Percentiles rank a stretch among this genome's conserved stretches.
phyloP scores from a whole-genome alignment of 2,888 invertebrate species.

The Agrypnus murinus region DNA sequence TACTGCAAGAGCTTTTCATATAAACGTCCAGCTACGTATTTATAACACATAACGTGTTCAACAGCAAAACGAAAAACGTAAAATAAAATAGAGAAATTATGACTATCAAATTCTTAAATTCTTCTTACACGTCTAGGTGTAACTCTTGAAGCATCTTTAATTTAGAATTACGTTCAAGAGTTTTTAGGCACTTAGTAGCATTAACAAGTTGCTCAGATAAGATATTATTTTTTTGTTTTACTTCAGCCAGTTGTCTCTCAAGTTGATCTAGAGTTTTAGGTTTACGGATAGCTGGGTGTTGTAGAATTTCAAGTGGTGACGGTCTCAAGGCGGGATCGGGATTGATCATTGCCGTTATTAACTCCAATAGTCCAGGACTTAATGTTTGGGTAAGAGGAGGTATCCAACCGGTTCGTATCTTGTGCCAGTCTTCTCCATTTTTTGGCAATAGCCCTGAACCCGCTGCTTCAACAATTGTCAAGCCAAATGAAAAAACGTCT shows the following conservation, averaged over 20 bases:
- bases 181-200: slow-evolving; percentile 76
- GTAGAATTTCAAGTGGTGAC: slow-evolving; percentile 81
- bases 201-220: slow-evolving; percentile 82
- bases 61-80: too few relatives aligned
- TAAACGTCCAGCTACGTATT: too few relatives aligned
- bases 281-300: slow-evolving; percentile 82
- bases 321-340: slow-evolving; percentile 85
- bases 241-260: slow-evolving; percentile 85
- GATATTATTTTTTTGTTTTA: slow-evolving; percentile 86
- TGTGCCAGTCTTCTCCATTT: slow-evolving; percentile 92
- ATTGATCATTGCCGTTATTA: slow-evolving; percentile 86
- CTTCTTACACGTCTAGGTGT: too few relatives aligned
- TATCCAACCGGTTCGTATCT: slow-evolving; percentile 83
- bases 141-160: too few relatives aligned
- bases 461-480: slow-evolving; percentile 85
- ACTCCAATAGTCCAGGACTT: slow-evolving; percentile 77
- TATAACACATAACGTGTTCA: too few relatives aligned
- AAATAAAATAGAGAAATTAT: too few relatives aligned
- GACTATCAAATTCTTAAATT: too few relatives aligned
- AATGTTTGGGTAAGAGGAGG: slow-evolving; percentile 75
- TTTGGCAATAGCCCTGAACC: slow-evolving; percentile 90
- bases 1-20: too few relatives aligned
- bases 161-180: too few relatives aligned
- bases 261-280: slow-evolving; percentile 87
- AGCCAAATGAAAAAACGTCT: slow-evolving; percentile 90